Percentiles rank a stretch among this genome's conserved stretches.
phyloP scores from a whole-genome alignment of 2,113 vertebrate genomes.

The Cricetomys ansorgei region DNA sequence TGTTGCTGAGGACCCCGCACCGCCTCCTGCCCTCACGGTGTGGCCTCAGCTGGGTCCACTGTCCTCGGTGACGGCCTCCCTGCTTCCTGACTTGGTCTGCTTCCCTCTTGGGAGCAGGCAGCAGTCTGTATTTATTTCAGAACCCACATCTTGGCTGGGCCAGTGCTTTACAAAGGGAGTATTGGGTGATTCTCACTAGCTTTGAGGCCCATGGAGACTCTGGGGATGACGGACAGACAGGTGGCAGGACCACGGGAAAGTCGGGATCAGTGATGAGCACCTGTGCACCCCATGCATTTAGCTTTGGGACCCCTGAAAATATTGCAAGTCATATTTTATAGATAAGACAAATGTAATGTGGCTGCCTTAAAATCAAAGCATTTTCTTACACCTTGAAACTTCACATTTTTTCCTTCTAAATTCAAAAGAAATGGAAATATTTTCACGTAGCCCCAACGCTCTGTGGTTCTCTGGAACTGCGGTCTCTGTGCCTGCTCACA shows the following conservation, averaged over 20 bases:
- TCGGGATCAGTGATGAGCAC: background rate
- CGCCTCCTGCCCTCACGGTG: accelerated
- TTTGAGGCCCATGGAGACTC: background rate
- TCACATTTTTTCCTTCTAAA: background rate
- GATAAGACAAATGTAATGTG: background rate
- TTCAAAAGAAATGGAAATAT: background rate
- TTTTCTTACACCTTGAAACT: background rate
- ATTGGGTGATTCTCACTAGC: background rate
- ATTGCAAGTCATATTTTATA: background rate
- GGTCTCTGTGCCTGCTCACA: background rate
- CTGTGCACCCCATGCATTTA: background rate
- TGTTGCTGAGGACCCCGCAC: accelerated
- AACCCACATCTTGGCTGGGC: background rate
- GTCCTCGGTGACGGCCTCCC: no score
- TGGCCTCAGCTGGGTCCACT: background rate
- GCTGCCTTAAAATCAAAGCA: background rate
- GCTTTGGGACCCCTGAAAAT: background rate
- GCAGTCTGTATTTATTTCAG: background rate
- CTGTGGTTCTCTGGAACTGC: background rate
- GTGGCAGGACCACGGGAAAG: background rate
- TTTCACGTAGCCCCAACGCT: accelerated
- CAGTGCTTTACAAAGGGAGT: background rate
- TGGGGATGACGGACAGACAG: background rate
- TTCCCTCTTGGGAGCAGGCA: background rate
- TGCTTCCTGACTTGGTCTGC: background rate